phyloP scores from a whole-genome alignment of 2,113 vertebrate genomes.

The Phainopepla nitens region DNA sequence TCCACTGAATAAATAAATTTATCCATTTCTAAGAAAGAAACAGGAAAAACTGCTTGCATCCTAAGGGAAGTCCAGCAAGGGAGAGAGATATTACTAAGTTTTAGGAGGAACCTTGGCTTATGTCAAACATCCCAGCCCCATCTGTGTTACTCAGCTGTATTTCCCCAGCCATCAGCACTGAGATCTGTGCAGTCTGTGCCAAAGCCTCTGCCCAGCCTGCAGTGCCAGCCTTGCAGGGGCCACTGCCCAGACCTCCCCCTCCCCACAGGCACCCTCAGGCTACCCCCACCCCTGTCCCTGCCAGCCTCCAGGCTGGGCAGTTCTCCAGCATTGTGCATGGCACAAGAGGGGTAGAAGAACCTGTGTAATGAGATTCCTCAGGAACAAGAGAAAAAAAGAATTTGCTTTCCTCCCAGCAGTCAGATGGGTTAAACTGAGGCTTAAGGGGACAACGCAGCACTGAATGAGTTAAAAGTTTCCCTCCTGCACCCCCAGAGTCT shows the following conservation, averaged over 20 bases:
- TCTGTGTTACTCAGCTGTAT: accelerated
- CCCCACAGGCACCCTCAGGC: neutral
- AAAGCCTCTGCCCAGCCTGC: neutral
- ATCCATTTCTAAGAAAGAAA: neutral
- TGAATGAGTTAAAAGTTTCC: neutral
- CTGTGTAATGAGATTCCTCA: neutral
- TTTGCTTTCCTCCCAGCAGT: neutral
- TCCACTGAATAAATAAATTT: neutral
- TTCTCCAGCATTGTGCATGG: neutral
- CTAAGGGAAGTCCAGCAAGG: neutral
- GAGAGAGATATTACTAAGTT: neutral
- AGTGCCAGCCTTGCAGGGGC: neutral
- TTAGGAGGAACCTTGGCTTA: neutral
- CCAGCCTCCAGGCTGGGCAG: neutral
- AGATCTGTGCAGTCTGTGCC: neutral
- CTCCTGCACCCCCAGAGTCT: neutral
- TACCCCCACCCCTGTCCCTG: neutral
- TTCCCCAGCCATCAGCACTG: neutral
- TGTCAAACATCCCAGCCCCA: neutral
- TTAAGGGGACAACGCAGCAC: neutral
- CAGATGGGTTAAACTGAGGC: neutral
- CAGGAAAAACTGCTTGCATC: neutral
- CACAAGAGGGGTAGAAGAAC: neutral
- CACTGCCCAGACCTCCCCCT: neutral
- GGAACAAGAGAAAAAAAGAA: neutral